Percentiles rank a stretch among this genome's conserved stretches.
These are phyloP conservation scores for Zaprionus bogoriensis DNA, from an alignment of 2,888 invertebrate species.

Conservation along the genomic window DNA sequence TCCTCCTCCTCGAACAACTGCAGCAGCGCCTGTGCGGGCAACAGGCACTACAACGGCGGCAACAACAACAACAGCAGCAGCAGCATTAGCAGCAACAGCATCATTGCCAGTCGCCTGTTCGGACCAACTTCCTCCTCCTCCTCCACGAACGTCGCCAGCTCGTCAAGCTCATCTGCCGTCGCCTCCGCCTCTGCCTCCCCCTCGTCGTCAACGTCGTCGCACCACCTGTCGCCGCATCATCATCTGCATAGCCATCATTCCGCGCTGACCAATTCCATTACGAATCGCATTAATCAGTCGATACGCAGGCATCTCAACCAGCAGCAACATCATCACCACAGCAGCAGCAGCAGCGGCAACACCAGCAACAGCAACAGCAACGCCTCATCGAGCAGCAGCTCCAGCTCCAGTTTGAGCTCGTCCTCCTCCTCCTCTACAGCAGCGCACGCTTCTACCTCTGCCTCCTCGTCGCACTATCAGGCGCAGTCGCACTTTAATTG, in stretches of 20 bases:
- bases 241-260: constrained; percentile 66
- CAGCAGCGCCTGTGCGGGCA: constrained; percentile 71
- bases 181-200: constrained; percentile 19
- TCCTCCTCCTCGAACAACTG: constrained; percentile 56
- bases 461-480: constrained; percentile 49
- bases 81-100: constrained; percentile 63
- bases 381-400: constrained; percentile 37
- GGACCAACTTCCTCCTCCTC: constrained; percentile 59
- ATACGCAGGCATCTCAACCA: constrained; percentile 80
- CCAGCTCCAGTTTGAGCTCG: constrained; percentile 31
- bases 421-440: constrained; percentile 27
- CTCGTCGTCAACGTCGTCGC: constrained; percentile 33
- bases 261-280: constrained; percentile 79
- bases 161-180: constrained; percentile 26
- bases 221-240: constrained; percentile 51
- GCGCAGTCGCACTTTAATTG: constrained; percentile 59
- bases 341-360: constrained; percentile 24
- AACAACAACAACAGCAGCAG: constrained; percentile 43
- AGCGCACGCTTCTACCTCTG: constrained; percentile 31
- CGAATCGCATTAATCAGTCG: constrained; percentile 80
- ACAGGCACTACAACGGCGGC: constrained; percentile 75
- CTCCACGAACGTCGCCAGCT: constrained; percentile 37
- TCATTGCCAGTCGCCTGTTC: constrained; percentile 79
- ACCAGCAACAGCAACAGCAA: constrained; percentile 23
- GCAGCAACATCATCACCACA: constrained; percentile 68